Evolutionary conservation across 2,888 invertebrate species (phyloP), one percentile per base, ranked within the genome.

Genomic region (Eucriotettix oculatus): DNA sequence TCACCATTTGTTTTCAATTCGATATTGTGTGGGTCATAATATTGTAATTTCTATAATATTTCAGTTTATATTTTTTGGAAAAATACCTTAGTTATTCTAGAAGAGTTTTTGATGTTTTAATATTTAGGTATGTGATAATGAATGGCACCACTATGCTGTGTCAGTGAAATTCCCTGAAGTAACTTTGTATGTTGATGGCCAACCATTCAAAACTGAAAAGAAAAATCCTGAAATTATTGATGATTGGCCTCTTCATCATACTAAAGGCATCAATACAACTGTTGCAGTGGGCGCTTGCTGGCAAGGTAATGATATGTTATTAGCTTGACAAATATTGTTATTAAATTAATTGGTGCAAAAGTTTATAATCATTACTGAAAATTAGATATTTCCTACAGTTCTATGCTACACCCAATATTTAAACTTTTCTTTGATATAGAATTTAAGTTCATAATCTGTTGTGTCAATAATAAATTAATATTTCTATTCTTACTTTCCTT

Each of bases 81-180:
- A 29, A 29, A 29, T 29, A 7, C 7, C 29, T 44, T 16, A 57
- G 48, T n/a, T 41, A 42, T 41, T 17, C n/a, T 11, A 53, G 14
- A 10, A 16, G 17, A 42, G 40, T 44, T 41, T 40, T 40, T 16
- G 29, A 52, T 48, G 44, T 54, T 42, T 48, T 44, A 62, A 64
- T 65, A 60, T 65, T 11, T 68, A 86, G 82, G 89, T 91, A 58
- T 98, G 98, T 76, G 98, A 99, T 76, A 90, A 94, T 73, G 89
- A 93, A 70, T 99, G 98, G 98, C 98, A 99, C 79, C 96, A 97
- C 76, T 98, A 94, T 76, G 91, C 95, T 0, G 79, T 98, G 54
- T 92, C 90, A 71, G 88, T 97, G 7, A 86, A 93, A 66, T 92
- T 95, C 79, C 91, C 94, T 0, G 89, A 89, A 70, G 90, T 94